Base-by-base conservation (phyloP, 2,797 vertebrate genomes). In the Siniperca obscura region DNA sequence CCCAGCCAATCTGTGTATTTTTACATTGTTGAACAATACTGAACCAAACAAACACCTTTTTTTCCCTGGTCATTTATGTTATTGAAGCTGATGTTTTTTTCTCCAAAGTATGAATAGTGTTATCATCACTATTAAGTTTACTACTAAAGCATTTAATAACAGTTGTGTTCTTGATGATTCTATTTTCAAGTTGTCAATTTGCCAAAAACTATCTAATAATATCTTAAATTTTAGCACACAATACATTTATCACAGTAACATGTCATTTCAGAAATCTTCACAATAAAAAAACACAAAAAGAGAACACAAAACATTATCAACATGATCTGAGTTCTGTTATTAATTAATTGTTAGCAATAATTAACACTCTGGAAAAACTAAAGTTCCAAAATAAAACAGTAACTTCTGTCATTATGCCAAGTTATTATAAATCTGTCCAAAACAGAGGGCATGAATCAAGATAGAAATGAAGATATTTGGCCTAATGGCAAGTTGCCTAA, bases 401-500 rank as follows among this genome's bases (percentile, higher is more conserved):
- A 38, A 57, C 48, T 53, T 57, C 44, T 57, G 44, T 52, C 30
- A 69, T 83, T 55, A 36, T 72, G 76, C 42, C 68, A 84, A 50
- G 52, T 80, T 86, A 78, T 87, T 71, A 84, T 70, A 70, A 61
- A 86, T 86, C 64, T 61, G 48, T 76, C 53, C 34, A 57, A 76
- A 82, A 68, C 57, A 72, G 14, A 77, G 81, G 78, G 44, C 80
- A 90, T 81, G 76, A 84, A 84, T 90, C 84, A 73, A 91, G 92
- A 92, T 91, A 92, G 86, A 91, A 89, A 89, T 74, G 40, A 84
- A 90, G 85, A 91, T 91, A 86, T 93, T 80, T 82, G 78, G 67
- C 81, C 83, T 92, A 92, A 93, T 94, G 93, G 89, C 86, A 89
- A 81, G 53, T 90, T 91, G 87, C 82, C 85, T 95, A 95, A 96